These are phyloP conservation scores for Scortum barcoo DNA, from an alignment of 2,113 vertebrate genomes.

Conservation along the genomic window DNA sequence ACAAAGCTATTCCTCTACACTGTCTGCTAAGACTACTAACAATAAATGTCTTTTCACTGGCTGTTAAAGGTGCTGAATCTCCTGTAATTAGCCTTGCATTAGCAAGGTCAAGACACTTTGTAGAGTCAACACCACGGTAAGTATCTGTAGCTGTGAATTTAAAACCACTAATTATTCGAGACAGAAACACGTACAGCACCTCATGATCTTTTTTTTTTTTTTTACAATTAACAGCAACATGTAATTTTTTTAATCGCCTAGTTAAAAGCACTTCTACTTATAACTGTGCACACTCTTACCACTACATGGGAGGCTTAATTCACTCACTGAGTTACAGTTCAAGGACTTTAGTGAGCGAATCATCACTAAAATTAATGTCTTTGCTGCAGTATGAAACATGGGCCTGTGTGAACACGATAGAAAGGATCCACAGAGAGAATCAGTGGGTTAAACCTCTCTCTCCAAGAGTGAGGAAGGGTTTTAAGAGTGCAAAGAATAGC, in stretches of 20 bases:
- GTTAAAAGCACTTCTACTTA: constrained; percentile 18
- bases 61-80: background rate
- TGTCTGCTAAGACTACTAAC: background rate
- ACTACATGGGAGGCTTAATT: background rate
- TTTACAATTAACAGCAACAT: background rate
- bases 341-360: constrained; percentile 9
- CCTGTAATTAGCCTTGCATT: background rate
- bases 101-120: background rate
- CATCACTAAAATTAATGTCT: constrained; percentile 18
- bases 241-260: background rate
- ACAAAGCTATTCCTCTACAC: constrained; percentile 6
- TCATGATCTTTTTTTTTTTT: background rate
- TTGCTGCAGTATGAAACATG: constrained; percentile 18
- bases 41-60: constrained; percentile 8
- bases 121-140: background rate
- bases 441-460: constrained; percentile 23
- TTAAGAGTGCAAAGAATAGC: constrained; percentile 6
- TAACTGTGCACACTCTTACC: constrained; percentile 14
- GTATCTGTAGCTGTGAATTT: background rate
- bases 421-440: constrained; percentile 14
- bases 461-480: constrained; percentile 14
- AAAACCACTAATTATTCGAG: background rate
- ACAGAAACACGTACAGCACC: background rate
- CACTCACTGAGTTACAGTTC: constrained; percentile 17
- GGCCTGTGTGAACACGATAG: background rate